Evolutionary conservation across 1,140 invertebrate genomes (phyloP).

Genomic region (Myzus persicae): DNA sequence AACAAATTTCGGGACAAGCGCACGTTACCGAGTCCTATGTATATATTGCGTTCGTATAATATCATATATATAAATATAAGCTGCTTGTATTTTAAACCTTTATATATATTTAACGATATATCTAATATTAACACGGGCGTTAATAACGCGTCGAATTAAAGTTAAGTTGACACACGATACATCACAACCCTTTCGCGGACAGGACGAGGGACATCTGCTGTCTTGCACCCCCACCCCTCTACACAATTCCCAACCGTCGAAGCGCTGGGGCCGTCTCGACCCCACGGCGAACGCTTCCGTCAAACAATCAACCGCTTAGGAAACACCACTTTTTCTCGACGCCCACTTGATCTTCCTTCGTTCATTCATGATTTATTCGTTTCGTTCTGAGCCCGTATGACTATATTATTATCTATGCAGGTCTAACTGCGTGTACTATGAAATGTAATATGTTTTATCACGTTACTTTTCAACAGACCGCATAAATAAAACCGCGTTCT

Average conservation of each 20-base stretch:
- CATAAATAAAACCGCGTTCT: background rate
- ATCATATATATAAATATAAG: background rate
- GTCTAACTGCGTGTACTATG: background rate
- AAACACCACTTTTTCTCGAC: constrained; percentile 9
- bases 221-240: background rate
- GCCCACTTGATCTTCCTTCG: constrained; percentile 37
- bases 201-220: background rate
- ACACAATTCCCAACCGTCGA: background rate
- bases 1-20: constrained; percentile 17
- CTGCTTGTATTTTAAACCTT: background rate
- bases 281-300: constrained; percentile 17
- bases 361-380: constrained; percentile 20
- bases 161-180: constrained; percentile 57
- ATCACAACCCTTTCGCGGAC: constrained; percentile 54
- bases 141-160: constrained; percentile 58
- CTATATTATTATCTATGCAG: background rate
- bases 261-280: background rate
- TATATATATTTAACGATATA: background rate
- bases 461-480: background rate
- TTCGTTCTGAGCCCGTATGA: background rate
- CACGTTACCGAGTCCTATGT: background rate
- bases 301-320: constrained; percentile 22
- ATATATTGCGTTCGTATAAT: background rate
- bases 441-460: background rate
- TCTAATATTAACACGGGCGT: constrained; percentile 33